Evolutionary conservation across 2,888 invertebrate genomes (phyloP).

Genomic region (Bhutanitis thaidina): DNA sequence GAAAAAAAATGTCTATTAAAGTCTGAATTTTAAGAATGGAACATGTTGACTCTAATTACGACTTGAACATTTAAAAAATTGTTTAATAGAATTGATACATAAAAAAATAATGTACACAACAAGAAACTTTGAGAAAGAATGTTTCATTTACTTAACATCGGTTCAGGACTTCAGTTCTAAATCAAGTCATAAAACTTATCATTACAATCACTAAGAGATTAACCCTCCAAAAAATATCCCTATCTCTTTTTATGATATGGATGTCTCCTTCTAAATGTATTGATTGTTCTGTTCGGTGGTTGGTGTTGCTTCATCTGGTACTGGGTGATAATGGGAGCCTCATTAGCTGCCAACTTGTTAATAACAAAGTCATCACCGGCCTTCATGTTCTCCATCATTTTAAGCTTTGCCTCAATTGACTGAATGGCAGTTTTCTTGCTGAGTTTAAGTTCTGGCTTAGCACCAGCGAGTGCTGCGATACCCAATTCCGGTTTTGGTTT

Average conservation of each 20-base stretch:
- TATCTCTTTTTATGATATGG: constrained; percentile 75
- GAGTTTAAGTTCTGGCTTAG: constrained; percentile 80
- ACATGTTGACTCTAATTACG: too few relatives aligned
- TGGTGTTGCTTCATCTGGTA: constrained; percentile 81
- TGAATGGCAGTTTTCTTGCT: constrained; percentile 91
- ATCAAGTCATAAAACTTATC: too few relatives aligned
- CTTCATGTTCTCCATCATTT: constrained; percentile 86
- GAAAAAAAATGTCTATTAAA: too few relatives aligned
- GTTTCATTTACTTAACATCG: too few relatives aligned
- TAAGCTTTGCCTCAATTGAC: constrained; percentile 93
- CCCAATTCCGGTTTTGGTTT: constrained; percentile 87
- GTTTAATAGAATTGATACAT: too few relatives aligned
- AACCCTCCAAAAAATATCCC: background rate
- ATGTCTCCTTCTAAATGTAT: constrained; percentile 61
- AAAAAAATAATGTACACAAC: too few relatives aligned
- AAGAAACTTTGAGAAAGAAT: too few relatives aligned
- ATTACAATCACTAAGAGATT: constrained; percentile 1
- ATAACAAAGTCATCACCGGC: constrained; percentile 86
- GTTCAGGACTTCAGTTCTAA: too few relatives aligned
- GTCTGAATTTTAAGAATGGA: too few relatives aligned
- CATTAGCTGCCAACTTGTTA: constrained; percentile 83
- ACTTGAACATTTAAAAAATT: too few relatives aligned
- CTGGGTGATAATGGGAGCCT: constrained; percentile 84
- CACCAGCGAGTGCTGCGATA: constrained; percentile 87
- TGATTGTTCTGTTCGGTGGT: constrained; percentile 53